Evolutionary conservation across 92 coral and sea anemone genomes (phyloP).

Genomic region (Umimayanthus kanabou): DNA sequence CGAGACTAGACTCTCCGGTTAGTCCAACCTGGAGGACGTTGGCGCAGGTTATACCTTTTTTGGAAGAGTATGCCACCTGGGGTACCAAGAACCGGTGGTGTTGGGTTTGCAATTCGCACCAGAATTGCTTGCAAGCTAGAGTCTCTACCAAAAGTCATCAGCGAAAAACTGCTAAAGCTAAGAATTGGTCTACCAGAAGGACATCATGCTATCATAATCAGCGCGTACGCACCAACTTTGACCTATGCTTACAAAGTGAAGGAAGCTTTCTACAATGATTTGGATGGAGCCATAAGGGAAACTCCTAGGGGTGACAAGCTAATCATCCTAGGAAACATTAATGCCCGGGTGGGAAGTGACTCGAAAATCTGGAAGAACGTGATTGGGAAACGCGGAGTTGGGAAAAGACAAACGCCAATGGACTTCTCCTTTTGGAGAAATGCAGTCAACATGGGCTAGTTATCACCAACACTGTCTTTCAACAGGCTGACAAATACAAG

Average conservation of each 20-base stretch:
- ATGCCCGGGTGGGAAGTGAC: not conserved
- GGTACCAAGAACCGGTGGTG: not conserved
- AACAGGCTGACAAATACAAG: not conserved
- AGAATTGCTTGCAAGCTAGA: not conserved
- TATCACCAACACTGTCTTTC: constrained; percentile 8
- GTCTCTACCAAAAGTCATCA: constrained; percentile 27
- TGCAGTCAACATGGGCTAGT: not conserved
- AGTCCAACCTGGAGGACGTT: not conserved
- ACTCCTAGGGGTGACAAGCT: not conserved
- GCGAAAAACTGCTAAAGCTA: constrained; percentile 5
- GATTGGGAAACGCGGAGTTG: not conserved
- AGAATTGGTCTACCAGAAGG: not conserved
- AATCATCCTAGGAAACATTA: not conserved
- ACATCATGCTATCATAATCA: constrained; percentile 15
- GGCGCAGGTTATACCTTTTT: not conserved
- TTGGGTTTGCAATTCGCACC: constrained; percentile 1
- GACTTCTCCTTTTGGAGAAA: constrained; percentile 1
- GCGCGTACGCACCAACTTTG: constrained; percentile 32
- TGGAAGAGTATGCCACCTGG: not conserved
- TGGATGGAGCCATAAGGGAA: constrained; percentile 5
- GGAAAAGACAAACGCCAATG: constrained; percentile 4
- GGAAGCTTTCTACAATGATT: not conserved
- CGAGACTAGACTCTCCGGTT: not conserved
- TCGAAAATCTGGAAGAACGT: not conserved
- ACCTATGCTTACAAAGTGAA: not conserved